A percentile compares a stretch with the other conserved stretches of the same genome.
phyloP scores from a whole-genome alignment of 2,797 vertebrate genomes.

The Podarcis lilfordi region DNA sequence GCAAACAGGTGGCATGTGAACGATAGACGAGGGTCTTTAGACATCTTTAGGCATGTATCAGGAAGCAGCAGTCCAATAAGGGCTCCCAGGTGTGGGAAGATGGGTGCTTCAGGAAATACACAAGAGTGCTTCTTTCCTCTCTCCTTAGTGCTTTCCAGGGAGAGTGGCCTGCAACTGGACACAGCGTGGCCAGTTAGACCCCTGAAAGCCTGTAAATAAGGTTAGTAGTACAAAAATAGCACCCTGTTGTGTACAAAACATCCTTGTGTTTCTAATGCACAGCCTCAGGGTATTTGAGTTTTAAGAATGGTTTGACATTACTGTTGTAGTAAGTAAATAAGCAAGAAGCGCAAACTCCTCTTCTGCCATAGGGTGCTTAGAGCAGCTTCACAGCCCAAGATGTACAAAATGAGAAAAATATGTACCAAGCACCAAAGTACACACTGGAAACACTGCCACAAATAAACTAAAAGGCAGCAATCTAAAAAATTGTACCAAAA shows the following conservation, averaged over 20 bases:
- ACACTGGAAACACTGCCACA: too few species aligned
- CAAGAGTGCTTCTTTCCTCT: not conserved
- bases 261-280: not conserved
- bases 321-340: not conserved
- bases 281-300: not conserved
- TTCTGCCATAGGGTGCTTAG: not conserved
- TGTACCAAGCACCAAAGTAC: not conserved
- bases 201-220: not conserved
- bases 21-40: not conserved
- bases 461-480: not conserved
- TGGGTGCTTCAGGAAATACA: not conserved
- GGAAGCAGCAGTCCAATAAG: too few species aligned
- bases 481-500: not conserved
- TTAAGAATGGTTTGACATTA: not conserved
- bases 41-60: not conserved
- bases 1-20: not conserved
- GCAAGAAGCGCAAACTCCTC: not conserved
- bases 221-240: not conserved
- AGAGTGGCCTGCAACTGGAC: not conserved
- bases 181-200: not conserved
- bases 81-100: fast-evolving
- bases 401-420: not conserved
- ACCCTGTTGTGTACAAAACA: not conserved
- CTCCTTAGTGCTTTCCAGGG: not conserved
- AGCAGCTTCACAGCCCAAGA: not conserved